phyloP scores from a whole-genome alignment of 2,888 invertebrate species.

The Lepidocyrtinus sp. region DNA sequence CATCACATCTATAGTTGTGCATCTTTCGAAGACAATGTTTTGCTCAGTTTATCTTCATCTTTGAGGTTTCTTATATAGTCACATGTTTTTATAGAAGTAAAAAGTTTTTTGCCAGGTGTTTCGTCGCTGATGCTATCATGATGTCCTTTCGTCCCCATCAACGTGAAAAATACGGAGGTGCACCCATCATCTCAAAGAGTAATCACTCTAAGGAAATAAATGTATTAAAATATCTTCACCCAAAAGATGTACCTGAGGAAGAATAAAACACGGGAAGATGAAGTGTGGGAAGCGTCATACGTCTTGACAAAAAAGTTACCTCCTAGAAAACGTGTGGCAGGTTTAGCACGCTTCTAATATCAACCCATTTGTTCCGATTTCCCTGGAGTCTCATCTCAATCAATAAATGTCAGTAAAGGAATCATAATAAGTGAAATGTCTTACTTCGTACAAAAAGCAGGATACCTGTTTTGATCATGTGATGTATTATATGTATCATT shows the following conservation, averaged over 20 bases:
- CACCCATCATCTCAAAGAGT: too few species aligned
- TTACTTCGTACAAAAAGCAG: background rate
- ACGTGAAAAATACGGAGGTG: too few species aligned
- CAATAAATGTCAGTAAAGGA: conserved; percentile 31
- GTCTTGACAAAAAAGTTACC: conserved; percentile 28
- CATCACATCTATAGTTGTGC: too few species aligned
- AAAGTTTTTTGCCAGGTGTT: conserved; percentile 8
- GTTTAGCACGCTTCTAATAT: conserved; percentile 65
- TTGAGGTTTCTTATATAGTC: background rate
- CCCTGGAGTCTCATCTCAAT: conserved; percentile 63
- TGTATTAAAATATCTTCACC: too few species aligned
- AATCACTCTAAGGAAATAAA: too few species aligned
- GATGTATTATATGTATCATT: background rate
- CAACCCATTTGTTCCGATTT: conserved; percentile 63
- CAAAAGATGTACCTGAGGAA: too few species aligned
- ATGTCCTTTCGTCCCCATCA: background rate
- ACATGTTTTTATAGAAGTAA: background rate
- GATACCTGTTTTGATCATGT: background rate
- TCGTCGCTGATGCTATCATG: background rate
- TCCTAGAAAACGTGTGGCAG: conserved; percentile 60
- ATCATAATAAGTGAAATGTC: background rate
- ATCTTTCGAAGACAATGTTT: background rate
- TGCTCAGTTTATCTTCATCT: background rate
- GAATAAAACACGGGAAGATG: too few species aligned
- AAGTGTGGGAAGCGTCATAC: conserved; percentile 54